Conservation (phyloP, 2,888 invertebrate species). For the Helobdella robusta region DNA sequence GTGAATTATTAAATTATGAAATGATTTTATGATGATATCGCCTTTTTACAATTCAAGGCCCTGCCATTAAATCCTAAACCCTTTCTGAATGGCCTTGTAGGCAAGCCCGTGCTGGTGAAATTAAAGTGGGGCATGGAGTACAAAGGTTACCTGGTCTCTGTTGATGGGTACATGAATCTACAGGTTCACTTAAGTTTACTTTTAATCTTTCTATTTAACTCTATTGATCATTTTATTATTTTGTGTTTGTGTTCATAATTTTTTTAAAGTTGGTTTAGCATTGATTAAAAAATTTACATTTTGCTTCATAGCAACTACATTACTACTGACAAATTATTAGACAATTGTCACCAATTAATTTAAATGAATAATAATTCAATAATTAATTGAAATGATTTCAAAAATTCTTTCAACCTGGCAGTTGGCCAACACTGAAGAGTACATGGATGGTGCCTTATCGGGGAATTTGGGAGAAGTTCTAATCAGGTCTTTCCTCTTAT, state of each 20-base stretch:
- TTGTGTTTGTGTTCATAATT: no score
- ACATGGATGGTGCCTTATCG: slow-evolving; percentile 78
- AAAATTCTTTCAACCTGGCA: slow-evolving; percentile 50
- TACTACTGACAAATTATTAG: no score
- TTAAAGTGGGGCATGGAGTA: slow-evolving; percentile 99
- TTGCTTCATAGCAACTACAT: no score
- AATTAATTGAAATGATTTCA: neutral
- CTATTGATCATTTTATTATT: neutral
- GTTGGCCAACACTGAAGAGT: slow-evolving; percentile 93
- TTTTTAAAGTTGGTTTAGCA: no score
- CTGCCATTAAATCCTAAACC: slow-evolving; percentile 83
- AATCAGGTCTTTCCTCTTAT: slow-evolving; percentile 59
- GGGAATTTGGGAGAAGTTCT: slow-evolving; percentile 93
- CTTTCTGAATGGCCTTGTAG: slow-evolving; percentile 91
- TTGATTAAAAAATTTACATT: no score
- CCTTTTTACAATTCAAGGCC: no score
- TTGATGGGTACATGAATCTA: slow-evolving; percentile 97
- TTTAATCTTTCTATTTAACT: neutral
- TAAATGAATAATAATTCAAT: neutral
- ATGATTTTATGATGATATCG: no score
- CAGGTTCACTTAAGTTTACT: slow-evolving; percentile 53
- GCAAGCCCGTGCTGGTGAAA: slow-evolving; percentile 93
- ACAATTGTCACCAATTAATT: no score
- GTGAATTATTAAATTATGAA: no score
- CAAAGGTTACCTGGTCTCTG: slow-evolving; percentile 91